Conservation (phyloP, 1,140 invertebrate species). For the Drosophila funebris region DNA sequence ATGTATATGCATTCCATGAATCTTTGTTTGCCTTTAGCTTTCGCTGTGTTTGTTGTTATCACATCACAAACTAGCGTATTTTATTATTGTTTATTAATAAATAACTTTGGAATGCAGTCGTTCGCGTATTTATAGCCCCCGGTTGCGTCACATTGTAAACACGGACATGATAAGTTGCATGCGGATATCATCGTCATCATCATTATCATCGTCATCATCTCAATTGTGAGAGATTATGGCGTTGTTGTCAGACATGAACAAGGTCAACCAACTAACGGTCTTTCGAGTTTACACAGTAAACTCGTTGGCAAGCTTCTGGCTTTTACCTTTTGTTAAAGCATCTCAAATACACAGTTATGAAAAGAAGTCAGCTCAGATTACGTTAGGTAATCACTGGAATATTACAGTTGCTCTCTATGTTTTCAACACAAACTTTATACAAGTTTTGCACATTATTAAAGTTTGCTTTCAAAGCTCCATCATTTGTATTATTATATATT, state of each 20-base stretch:
- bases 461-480: too few relatives aligned
- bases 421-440: not conserved
- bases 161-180: not conserved
- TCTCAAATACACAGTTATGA: not conserved
- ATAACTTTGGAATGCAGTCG: slow-evolving; percentile 13
- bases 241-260: not conserved
- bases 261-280: slow-evolving; percentile 1
- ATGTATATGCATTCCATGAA: not conserved
- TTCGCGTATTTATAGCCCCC: not conserved
- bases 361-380: not conserved
- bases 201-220: not conserved
- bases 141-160: not conserved
- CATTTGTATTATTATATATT: too few relatives aligned
- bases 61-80: not conserved
- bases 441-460: too few relatives aligned
- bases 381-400: slow-evolving; percentile 1
- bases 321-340: not conserved
- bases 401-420: not conserved
- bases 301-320: not conserved
- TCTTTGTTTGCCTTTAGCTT: slow-evolving; percentile 10
- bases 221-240: not conserved
- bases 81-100: slow-evolving; percentile 32
- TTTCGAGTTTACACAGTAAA: not conserved
- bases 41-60: not conserved
- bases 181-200: not conserved